Evolutionary conservation across 2,888 invertebrate genomes (phyloP).

Genomic region (Caradrina kadenii): DNA sequence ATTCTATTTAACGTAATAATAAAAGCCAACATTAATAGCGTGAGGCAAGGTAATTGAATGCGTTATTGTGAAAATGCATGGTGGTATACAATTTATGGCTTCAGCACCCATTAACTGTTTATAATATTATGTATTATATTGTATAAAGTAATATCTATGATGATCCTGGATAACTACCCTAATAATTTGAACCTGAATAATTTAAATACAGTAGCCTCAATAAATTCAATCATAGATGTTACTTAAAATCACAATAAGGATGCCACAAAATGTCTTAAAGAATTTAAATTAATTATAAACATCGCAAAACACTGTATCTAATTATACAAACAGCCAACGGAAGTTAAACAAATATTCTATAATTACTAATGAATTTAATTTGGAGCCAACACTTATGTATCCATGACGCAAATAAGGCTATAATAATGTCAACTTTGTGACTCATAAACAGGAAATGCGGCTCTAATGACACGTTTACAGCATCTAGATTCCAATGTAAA

Average conservation of each 20-base stretch:
- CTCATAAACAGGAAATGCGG: constrained; percentile 35
- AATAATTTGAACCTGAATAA: neutral
- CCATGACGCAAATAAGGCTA: constrained; percentile 73
- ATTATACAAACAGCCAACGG: constrained; percentile 70
- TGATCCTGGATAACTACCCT: neutral
- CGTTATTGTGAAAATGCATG: constrained; percentile 54
- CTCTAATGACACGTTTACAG: constrained; percentile 23
- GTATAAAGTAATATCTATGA: constrained; percentile 48
- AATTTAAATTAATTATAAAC: constrained; percentile 57
- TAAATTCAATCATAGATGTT: constrained; percentile 56
- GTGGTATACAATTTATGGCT: constrained; percentile 52
- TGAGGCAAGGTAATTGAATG: constrained; percentile 42
- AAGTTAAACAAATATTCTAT: constrained; percentile 80
- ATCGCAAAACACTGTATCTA: constrained; percentile 64
- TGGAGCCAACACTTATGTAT: constrained; percentile 75
- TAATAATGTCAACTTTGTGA: constrained; percentile 53
- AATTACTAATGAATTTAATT: constrained; percentile 73
- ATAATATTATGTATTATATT: constrained; percentile 28
- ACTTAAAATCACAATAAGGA: constrained; percentile 64
- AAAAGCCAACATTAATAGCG: constrained; percentile 29
- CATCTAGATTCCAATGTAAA: constrained; percentile 14
- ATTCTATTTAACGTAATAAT: constrained; percentile 52
- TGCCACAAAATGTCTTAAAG: constrained; percentile 76
- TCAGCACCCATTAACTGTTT: constrained; percentile 47
- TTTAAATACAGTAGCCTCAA: neutral